phyloP scores from a whole-genome alignment of 2,797 vertebrate species.

The Sandelia bainsii region DNA sequence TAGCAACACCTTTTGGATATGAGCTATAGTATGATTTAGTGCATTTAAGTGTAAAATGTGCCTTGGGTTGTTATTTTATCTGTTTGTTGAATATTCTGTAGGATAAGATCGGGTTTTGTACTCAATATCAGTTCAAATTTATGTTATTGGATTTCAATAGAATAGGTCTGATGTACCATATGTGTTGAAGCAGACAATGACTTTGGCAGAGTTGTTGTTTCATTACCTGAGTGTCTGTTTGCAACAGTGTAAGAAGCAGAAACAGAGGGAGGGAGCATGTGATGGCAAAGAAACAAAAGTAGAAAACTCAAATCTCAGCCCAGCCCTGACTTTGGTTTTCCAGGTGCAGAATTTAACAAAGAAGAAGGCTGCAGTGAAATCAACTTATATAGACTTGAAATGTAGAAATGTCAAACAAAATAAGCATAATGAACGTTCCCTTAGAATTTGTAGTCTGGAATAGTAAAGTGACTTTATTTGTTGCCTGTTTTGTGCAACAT shows the following conservation, averaged over 20 bases:
- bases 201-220: slow-evolving; percentile 19
- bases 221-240: slow-evolving; percentile 19
- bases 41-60: no score
- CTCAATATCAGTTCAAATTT: background rate
- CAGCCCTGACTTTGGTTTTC: background rate
- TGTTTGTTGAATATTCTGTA: background rate
- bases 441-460: background rate
- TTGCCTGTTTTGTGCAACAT: background rate
- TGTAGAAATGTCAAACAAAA: background rate
- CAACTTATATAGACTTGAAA: no score
- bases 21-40: background rate
- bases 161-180: background rate
- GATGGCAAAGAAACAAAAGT: background rate
- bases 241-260: slow-evolving; percentile 1
- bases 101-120: background rate
- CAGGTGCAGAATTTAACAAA: background rate
- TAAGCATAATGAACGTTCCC: background rate
- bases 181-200: slow-evolving; percentile 9
- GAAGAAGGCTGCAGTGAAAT: background rate
- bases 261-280: background rate
- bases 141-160: background rate
- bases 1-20: background rate
- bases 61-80: background rate
- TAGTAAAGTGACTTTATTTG: no score
- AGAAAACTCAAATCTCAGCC: background rate